Percentiles rank a stretch among this genome's conserved stretches.
Evolutionary conservation across 2,113 vertebrate species (phyloP).

Genomic region (Vireo altiloquus): DNA sequence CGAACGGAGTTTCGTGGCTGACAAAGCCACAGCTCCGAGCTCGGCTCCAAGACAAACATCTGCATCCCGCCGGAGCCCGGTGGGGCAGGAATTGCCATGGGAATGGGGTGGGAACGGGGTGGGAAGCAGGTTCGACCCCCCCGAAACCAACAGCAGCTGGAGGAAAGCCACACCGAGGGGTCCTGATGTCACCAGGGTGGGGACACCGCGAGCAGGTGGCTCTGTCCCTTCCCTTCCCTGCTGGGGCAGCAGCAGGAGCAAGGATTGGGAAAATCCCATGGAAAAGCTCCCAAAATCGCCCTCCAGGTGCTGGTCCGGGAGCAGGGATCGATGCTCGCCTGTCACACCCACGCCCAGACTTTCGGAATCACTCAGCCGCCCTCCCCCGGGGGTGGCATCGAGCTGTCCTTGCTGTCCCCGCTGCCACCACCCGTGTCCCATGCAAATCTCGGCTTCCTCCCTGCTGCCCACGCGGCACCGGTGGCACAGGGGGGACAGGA

Average conservation of each 20-base stretch:
- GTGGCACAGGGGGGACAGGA: background rate
- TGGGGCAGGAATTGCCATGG: background rate
- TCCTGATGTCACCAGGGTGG: background rate
- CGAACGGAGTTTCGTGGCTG: background rate
- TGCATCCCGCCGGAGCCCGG: background rate
- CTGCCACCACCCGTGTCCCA: background rate
- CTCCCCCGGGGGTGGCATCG: accelerated
- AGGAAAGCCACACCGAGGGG: background rate
- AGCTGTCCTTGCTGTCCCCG: background rate
- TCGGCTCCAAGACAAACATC: background rate
- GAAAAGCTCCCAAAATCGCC: background rate
- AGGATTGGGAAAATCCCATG: background rate
- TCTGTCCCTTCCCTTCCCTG: background rate
- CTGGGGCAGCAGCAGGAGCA: accelerated
- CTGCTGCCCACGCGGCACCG: accelerated
- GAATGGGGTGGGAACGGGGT: background rate
- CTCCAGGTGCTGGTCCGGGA: background rate
- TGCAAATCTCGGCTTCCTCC: constrained; percentile 1
- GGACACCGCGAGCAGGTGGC: accelerated
- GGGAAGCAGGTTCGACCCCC: background rate
- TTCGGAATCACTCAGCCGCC: background rate
- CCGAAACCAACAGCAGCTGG: accelerated
- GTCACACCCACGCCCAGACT: accelerated
- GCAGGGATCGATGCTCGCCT: background rate
- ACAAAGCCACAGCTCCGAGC: background rate